A percentile compares a stretch with the other conserved stretches of the same genome.
Evolutionary conservation across 1,140 invertebrate genomes (phyloP).

Genomic region (Linepithema humile): DNA sequence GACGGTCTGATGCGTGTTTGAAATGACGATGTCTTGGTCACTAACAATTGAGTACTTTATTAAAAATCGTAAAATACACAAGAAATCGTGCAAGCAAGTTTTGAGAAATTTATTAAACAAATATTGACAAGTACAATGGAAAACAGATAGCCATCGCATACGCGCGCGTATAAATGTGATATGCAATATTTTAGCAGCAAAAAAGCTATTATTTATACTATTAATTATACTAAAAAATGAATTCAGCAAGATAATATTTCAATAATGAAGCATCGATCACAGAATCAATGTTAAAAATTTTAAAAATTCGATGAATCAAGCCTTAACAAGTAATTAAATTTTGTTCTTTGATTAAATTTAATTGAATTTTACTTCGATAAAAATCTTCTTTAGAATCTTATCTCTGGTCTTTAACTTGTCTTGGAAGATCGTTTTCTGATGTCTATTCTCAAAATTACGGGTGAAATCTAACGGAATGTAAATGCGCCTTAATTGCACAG

Average conservation of each 20-base stretch:
- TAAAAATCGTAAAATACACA: not conserved
- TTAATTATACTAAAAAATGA: not conserved
- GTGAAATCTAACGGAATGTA: not conserved
- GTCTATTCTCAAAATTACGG: not conserved
- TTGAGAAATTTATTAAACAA: not conserved
- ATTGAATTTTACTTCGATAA: too few relatives aligned
- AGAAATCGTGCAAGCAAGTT: not conserved
- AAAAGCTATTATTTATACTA: not conserved
- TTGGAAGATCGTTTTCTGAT: not conserved
- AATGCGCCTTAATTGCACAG: not conserved
- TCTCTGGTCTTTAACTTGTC: not conserved
- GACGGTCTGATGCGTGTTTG: not conserved
- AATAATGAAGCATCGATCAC: not conserved
- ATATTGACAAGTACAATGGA: not conserved
- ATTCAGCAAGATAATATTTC: not conserved
- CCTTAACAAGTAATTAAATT: not conserved
- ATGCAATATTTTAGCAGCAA: not conserved
- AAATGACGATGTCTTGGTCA: not conserved
- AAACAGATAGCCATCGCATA: not conserved
- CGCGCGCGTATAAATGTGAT: not conserved
- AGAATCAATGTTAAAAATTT: not conserved
- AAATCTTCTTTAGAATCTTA: not conserved
- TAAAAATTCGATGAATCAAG: not conserved
- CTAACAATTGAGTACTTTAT: not conserved
- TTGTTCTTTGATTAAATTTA: not conserved